A percentile compares a stretch with the other conserved stretches of the same genome.
phyloP scores from a whole-genome alignment of 2,888 invertebrate genomes.

The Nephrotoma flavescens region DNA sequence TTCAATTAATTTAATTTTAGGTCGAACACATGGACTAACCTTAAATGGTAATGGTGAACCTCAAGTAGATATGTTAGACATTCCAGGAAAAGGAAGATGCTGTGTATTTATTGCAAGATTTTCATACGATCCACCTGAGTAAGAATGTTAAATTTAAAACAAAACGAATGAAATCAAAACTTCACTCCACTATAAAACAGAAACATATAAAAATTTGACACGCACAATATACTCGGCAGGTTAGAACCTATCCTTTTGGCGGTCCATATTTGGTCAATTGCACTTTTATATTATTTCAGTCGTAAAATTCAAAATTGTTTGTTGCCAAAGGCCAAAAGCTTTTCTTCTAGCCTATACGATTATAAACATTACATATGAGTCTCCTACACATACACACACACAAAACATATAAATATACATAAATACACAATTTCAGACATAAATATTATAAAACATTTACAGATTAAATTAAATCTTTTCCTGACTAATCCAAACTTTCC shows the following conservation, averaged over 20 bases:
- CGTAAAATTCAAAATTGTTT: not conserved
- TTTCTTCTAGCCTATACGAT: not conserved
- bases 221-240: not conserved
- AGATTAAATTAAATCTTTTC: not conserved
- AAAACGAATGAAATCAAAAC: not conserved
- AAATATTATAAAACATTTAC: not conserved
- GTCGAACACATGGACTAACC: slow-evolving; percentile 23
- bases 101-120: slow-evolving; percentile 83
- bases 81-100: slow-evolving; percentile 86
- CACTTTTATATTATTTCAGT: not conserved
- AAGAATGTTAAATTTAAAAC: slow-evolving; percentile 23
- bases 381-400: too few species aligned
- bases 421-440: not conserved
- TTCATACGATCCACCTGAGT: slow-evolving; percentile 55
- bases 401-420: too few species aligned
- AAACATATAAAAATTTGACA: not conserved
- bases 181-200: not conserved
- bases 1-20: slow-evolving; percentile 15
- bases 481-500: not conserved
- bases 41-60: slow-evolving; percentile 51
- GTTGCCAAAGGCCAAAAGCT: not conserved
- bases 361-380: too few species aligned
- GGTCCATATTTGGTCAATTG: not conserved
- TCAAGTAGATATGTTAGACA: slow-evolving; percentile 82
- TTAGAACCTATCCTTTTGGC: not conserved